Base-by-base conservation (phyloP, 2,113 vertebrate genomes). In the Siniperca chuatsi region DNA sequence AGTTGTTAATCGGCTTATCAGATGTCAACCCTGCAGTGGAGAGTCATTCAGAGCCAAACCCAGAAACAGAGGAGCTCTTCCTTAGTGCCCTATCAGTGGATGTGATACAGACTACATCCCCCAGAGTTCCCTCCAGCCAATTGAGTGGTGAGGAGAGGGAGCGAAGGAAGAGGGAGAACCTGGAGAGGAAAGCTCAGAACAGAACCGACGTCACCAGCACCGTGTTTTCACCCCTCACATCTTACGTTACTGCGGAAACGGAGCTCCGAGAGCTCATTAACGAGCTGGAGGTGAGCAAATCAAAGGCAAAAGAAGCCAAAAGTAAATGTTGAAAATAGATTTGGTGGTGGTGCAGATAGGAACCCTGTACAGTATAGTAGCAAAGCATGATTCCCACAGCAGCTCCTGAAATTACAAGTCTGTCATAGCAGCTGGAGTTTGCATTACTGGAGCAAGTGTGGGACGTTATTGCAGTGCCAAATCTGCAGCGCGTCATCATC, bases 201-300 rank as follows among this genome's bases (percentile, higher is more conserved):
- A 65, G 89, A 42, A 54, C 16, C 6, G 62, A 55, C 50, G 20
- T 44, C 20, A 65, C 88, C 11, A 89, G 84, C 20, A 88, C 88
- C 2, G 90, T 97, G 75, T 99, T 97, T 90, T 97, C 95, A 48
- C 97, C 98, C 8, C 77, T 99, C 82, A 99, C 98, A 0, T 99
- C 96, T 20, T 96, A 96, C 68, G 95, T 99, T 81, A 99, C 97
- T 1, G 96, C 97, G 15, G 96, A 98, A 92, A 99, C 98, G 0
- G 97, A 99, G 78, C 96, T 99, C 7, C 58, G 57, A 79, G 97
- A 97, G 73, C 95, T 99, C 83, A 95, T 99, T 94, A 58, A 92
- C 68, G 98, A 98, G 87, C 93, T 99, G 72, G 94, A 99, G 98
- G 98, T 99, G 85, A 95, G 92, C 37, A 18, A 18, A 57, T 6